Evolutionary conservation across 2,797 vertebrate species (phyloP).

Genomic region (Paramormyrops hopkinsi): DNA sequence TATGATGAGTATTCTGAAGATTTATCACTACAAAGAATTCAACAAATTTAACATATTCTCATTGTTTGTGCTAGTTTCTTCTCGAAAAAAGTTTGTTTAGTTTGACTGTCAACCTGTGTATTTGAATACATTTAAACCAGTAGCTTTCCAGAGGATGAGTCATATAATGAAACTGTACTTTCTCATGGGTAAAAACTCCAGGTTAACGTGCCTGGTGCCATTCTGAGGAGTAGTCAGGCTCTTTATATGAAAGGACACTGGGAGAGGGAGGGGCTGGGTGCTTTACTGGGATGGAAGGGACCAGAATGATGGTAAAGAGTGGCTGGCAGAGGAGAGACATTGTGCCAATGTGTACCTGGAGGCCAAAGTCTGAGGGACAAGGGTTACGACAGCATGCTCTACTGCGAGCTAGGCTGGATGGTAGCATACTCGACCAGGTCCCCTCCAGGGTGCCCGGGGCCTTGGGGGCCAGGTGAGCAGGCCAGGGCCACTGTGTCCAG

Average conservation of each 20-base stretch:
- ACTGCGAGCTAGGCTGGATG: conserved; percentile 88
- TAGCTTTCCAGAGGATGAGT: background rate
- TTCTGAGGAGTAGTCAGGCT: background rate
- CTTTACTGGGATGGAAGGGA: background rate
- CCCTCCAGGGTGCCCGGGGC: conserved; percentile 72
- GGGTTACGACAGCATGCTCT: conserved; percentile 77
- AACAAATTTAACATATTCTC: background rate
- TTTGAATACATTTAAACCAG: background rate
- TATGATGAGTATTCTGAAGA: background rate
- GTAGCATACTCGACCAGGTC: conserved; percentile 87
- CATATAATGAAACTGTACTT: background rate
- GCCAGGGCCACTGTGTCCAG: conserved; percentile 89
- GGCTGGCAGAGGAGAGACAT: conserved; percentile 29
- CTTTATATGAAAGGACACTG: background rate
- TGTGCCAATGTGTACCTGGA: conserved; percentile 74
- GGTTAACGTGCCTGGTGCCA: background rate
- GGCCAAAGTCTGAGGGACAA: conserved; percentile 75
- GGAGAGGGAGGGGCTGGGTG: conserved; percentile 11
- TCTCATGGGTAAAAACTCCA: background rate
- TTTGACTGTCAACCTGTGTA: background rate
- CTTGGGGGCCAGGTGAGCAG: conserved; percentile 71
- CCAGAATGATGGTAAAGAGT: background rate
- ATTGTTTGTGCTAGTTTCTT: background rate
- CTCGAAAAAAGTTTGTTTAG: background rate
- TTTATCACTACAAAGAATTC: background rate